These are phyloP conservation scores for Drosophila kepulauana DNA, from an alignment of 1,140 invertebrate species.

Conservation along the genomic window DNA sequence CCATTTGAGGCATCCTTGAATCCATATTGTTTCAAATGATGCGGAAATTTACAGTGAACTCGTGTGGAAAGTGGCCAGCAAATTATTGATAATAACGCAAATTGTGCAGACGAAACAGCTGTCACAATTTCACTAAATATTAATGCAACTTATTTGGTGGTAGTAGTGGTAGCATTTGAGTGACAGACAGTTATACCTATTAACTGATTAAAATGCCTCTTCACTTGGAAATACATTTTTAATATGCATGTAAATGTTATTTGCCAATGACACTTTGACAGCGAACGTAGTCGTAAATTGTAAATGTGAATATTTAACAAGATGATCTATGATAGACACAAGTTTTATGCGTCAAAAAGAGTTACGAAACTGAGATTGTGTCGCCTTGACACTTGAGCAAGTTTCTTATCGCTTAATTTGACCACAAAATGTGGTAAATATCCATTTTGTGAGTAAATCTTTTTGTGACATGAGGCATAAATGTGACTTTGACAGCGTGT, in stretches of 20 bases:
- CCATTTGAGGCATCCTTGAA: not conserved
- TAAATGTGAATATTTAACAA: not conserved
- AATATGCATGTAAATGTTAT: not conserved
- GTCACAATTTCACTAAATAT: constrained; percentile 6
- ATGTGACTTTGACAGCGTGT: constrained; percentile 26
- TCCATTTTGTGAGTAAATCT: not conserved
- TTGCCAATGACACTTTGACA: constrained; percentile 4
- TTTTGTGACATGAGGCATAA: constrained; percentile 7
- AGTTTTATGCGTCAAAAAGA: not conserved
- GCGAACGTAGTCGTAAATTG: not conserved
- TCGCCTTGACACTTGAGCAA: constrained; percentile 4
- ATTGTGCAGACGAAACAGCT: not conserved
- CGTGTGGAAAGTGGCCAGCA: not conserved
- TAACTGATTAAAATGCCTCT: constrained; percentile 6
- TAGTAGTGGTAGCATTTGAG: not conserved
- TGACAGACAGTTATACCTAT: constrained; percentile 7
- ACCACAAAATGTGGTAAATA: constrained; percentile 1
- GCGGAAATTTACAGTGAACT: not conserved
- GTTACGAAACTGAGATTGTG: not conserved
- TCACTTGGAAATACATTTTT: not conserved
- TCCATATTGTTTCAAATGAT: not conserved
- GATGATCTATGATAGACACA: not conserved
- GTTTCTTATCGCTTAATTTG: constrained; percentile 19
- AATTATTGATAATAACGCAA: constrained; percentile 3
- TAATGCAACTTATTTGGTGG: not conserved